Percentiles rank a stretch among this genome's conserved stretches.
phyloP scores from a whole-genome alignment of 1,140 invertebrate species.

The Neodiprion pinetum region DNA sequence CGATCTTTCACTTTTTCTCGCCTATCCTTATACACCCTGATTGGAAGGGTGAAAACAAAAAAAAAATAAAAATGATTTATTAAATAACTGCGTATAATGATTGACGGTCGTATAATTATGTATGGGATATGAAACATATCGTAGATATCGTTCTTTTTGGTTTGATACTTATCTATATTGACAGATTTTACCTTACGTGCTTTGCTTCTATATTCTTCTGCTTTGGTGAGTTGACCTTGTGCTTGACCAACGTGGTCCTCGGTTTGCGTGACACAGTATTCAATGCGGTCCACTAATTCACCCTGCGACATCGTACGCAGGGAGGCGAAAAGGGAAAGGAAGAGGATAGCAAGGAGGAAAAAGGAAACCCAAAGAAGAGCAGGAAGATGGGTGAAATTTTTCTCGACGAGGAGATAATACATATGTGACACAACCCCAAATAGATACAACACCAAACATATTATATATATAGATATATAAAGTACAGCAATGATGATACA shows the following conservation, averaged over 20 bases:
- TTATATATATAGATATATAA: constrained; percentile 23
- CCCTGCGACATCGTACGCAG: constrained; percentile 69
- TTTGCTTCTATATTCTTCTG: constrained; percentile 83
- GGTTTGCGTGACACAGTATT: constrained; percentile 87
- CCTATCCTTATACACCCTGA: no score
- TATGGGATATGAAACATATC: constrained; percentile 25
- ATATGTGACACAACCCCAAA: not conserved
- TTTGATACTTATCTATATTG: constrained; percentile 20
- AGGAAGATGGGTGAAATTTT: constrained; percentile 13
- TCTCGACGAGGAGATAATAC: constrained; percentile 33
- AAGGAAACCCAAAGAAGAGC: constrained; percentile 23
- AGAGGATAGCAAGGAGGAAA: constrained; percentile 29
- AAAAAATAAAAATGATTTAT: constrained; percentile 28
- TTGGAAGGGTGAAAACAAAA: constrained; percentile 25
- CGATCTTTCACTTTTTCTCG: no score
- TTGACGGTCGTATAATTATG: constrained; percentile 19
- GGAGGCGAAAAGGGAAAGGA: constrained; percentile 44
- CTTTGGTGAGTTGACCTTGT: constrained; percentile 78
- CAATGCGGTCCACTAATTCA: constrained; percentile 91
- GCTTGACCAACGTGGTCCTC: constrained; percentile 82
- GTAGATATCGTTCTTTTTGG: not conserved
- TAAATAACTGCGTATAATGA: constrained; percentile 25
- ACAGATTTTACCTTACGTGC: constrained; percentile 85
- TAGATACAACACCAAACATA: constrained; percentile 31
- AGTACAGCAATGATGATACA: constrained; percentile 21